Conservation (phyloP, 2,888 invertebrate species). For the Drosophila colorata region DNA sequence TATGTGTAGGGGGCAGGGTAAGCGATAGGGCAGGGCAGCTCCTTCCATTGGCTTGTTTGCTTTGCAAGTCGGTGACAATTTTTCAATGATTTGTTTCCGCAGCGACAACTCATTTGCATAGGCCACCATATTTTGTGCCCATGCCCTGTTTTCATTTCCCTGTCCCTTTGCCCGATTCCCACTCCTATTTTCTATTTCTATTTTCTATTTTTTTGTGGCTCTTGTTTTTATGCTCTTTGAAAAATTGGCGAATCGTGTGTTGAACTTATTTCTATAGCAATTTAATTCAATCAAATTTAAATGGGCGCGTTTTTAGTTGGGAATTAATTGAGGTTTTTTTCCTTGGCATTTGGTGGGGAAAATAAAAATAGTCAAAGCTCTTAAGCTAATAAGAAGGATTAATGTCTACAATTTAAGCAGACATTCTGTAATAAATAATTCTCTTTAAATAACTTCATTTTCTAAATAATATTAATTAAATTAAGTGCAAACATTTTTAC, state of each 20-base stretch:
- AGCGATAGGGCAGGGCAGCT: not conserved
- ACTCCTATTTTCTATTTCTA: not conserved
- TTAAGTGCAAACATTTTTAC: no score
- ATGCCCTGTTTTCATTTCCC: slow-evolving; percentile 5
- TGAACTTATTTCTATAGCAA: slow-evolving; percentile 32
- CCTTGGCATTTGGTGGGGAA: not conserved
- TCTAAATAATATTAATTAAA: no score
- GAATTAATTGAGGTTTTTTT: slow-evolving; percentile 1
- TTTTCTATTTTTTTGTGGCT: no score
- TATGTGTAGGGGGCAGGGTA: slow-evolving; percentile 8
- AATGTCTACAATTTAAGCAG: no score
- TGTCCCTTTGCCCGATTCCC: not conserved
- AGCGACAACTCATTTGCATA: slow-evolving; percentile 77
- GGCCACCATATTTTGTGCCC: slow-evolving; percentile 68
- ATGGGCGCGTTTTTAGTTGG: slow-evolving; percentile 47
- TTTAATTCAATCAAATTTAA: slow-evolving; percentile 62
- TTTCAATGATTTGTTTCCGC: slow-evolving; percentile 82
- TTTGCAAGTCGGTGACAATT: slow-evolving; percentile 79
- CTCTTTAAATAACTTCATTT: no score
- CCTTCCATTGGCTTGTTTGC: slow-evolving; percentile 45
- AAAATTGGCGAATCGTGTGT: slow-evolving; percentile 59
- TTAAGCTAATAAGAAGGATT: not conserved
- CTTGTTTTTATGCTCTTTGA: slow-evolving; percentile 23
- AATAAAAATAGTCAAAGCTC: slow-evolving; percentile 8
- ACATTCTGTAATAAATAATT: no score